Evolutionary conservation across 2,113 vertebrate species (phyloP).

Genomic region (Callorhinus ursinus): DNA sequence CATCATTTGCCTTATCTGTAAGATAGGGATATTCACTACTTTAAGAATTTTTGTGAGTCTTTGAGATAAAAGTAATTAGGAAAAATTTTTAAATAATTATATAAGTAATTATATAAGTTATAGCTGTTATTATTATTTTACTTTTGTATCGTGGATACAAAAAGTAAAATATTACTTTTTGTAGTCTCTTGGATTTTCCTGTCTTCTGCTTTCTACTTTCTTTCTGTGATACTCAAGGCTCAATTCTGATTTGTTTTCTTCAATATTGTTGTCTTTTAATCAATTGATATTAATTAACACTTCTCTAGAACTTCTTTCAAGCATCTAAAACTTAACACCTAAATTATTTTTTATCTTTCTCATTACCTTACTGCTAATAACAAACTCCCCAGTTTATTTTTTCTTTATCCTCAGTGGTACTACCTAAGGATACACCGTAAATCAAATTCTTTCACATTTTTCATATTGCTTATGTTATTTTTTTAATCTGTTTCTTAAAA

Average conservation of each 20-base stretch:
- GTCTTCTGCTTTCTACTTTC: not conserved
- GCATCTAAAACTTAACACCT: not conserved
- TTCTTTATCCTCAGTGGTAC: not conserved
- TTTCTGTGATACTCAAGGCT: not conserved
- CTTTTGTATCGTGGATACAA: not conserved
- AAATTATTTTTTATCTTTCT: constrained; percentile 3
- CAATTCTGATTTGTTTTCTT: not conserved
- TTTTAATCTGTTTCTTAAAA: constrained; percentile 35
- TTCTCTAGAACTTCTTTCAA: not conserved
- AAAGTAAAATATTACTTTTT: too few species aligned
- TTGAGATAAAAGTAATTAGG: not conserved
- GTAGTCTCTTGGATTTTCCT: constrained; percentile 15
- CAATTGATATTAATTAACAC: not conserved
- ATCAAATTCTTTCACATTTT: constrained; percentile 3
- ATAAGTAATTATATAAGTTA: not conserved
- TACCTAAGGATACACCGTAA: not conserved
- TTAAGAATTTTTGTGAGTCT: not conserved
- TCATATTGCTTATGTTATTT: not conserved
- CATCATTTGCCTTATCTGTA: not conserved
- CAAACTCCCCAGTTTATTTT: not conserved
- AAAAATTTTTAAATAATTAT: not conserved
- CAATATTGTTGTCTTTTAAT: not conserved
- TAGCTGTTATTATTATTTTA: not conserved
- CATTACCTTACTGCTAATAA: not conserved
- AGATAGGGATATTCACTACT: not conserved